Evolutionary conservation across 2,888 invertebrate genomes (phyloP).

Genomic region (Hedychridium roseum): DNA sequence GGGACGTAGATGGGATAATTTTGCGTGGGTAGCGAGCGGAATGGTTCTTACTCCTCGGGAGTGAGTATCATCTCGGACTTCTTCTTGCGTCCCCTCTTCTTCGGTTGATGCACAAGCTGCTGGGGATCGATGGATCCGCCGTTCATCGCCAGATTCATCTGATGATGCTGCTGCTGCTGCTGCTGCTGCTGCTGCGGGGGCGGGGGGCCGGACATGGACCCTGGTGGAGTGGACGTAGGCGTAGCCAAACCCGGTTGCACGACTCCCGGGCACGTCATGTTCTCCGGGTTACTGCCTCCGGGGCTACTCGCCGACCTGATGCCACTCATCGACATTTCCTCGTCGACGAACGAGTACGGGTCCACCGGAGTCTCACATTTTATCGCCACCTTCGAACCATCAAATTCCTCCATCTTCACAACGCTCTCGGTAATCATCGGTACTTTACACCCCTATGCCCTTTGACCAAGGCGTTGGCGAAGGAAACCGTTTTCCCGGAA

Average conservation of each 20-base stretch:
- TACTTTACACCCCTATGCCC: neutral
- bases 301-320: conserved; percentile 66
- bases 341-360: conserved; percentile 87
- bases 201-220: conserved; percentile 47
- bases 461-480: conserved; percentile 6
- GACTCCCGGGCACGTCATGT: conserved; percentile 53
- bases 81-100: conserved; percentile 88
- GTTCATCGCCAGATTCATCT: conserved; percentile 56
- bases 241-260: conserved; percentile 51
- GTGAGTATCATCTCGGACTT: conserved; percentile 68
- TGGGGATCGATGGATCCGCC: conserved; percentile 58
- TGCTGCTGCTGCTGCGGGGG: conserved; percentile 32
- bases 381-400: conserved; percentile 65
- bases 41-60: conserved; percentile 62
- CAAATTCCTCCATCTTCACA: no score
- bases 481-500: neutral
- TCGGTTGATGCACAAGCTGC: conserved; percentile 67
- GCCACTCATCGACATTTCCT: conserved; percentile 73
- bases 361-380: conserved; percentile 75
- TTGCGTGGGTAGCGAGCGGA: neutral
- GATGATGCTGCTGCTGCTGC: conserved; percentile 47
- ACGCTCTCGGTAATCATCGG: no score
- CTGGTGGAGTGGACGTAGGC: conserved; percentile 55
- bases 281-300: conserved; percentile 56
- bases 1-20: no score